These are phyloP conservation scores for Petrophora chlorosata DNA, from an alignment of 2,888 invertebrate genomes.

Conservation along the genomic window DNA sequence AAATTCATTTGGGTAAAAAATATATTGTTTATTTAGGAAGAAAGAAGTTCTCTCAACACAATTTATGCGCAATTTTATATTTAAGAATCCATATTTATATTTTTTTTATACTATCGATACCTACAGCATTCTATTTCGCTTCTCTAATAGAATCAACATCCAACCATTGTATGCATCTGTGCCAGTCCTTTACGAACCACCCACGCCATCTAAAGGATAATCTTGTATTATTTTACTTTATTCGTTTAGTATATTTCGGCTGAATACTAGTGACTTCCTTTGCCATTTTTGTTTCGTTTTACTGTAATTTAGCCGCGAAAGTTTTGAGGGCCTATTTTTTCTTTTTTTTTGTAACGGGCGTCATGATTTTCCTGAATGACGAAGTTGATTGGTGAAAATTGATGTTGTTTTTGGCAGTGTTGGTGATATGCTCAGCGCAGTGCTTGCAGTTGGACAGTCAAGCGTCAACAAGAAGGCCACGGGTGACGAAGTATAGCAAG, in stretches of 20 bases:
- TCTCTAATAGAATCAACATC: constrained; percentile 54
- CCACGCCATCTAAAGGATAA: not conserved
- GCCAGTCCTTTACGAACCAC: constrained; percentile 28
- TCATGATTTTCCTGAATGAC: not conserved
- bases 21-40: too few species aligned
- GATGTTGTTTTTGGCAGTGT: constrained; percentile 62
- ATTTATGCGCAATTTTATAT: not conserved
- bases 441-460: constrained; percentile 83
- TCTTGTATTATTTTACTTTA: constrained; percentile 6
- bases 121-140: constrained; percentile 29
- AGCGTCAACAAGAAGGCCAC: constrained; percentile 85
- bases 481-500: constrained; percentile 86
- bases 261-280: not conserved
- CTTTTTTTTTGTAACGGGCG: not conserved
- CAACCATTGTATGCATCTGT: constrained; percentile 40
- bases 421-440: constrained; percentile 73
- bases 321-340: not conserved
- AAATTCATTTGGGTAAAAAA: too few species aligned
- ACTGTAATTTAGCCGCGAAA: too few species aligned
- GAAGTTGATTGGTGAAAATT: constrained; percentile 49
- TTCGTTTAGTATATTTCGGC: constrained; percentile 3
- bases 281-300: too few species aligned
- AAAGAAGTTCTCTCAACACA: too few species aligned
- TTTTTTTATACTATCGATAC: too few species aligned
- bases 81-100: too few species aligned